Evolutionary conservation across 2,888 invertebrate species (phyloP).

Genomic region (Acrobasis repandana): DNA sequence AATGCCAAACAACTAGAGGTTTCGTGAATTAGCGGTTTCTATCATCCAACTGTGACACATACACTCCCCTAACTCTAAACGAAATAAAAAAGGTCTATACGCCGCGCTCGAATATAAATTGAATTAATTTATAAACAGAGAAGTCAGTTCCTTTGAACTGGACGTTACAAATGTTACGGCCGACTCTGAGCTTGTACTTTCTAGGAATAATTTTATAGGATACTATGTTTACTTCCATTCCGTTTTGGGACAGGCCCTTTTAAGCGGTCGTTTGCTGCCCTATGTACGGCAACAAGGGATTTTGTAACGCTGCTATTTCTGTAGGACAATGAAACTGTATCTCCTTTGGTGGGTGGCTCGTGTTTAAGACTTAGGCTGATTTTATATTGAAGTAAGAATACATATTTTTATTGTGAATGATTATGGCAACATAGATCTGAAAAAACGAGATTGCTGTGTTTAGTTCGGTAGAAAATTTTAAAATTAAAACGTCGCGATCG

Average conservation of each 20-base stretch:
- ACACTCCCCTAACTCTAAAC: not conserved
- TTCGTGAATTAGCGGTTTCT: too few species aligned
- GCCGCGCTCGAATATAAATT: not conserved
- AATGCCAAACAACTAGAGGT: too few species aligned
- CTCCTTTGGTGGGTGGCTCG: slow-evolving; percentile 47
- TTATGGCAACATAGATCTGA: too few species aligned
- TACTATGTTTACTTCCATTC: slow-evolving; percentile 64
- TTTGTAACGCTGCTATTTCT: slow-evolving; percentile 65
- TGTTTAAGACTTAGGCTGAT: slow-evolving; percentile 14
- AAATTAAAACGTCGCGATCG: too few species aligned
- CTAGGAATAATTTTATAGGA: slow-evolving; percentile 33
- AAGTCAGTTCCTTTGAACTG: slow-evolving; percentile 24
- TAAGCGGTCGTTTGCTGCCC: slow-evolving; percentile 61
- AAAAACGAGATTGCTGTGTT: too few species aligned
- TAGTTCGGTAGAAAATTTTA: too few species aligned
- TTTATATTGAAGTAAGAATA: not conserved
- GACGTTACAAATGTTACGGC: slow-evolving; percentile 25
- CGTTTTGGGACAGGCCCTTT: slow-evolving; percentile 70
- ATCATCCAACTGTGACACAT: too few species aligned
- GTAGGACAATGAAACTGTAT: slow-evolving; percentile 56
- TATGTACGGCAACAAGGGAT: slow-evolving; percentile 60
- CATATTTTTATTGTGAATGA: too few species aligned
- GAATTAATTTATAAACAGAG: slow-evolving; percentile 10
- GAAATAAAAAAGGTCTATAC: slow-evolving; percentile 6
- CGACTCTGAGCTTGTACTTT: slow-evolving; percentile 21